phyloP scores from a whole-genome alignment of 2,888 invertebrate genomes.

The Drosophila subquinaria region DNA sequence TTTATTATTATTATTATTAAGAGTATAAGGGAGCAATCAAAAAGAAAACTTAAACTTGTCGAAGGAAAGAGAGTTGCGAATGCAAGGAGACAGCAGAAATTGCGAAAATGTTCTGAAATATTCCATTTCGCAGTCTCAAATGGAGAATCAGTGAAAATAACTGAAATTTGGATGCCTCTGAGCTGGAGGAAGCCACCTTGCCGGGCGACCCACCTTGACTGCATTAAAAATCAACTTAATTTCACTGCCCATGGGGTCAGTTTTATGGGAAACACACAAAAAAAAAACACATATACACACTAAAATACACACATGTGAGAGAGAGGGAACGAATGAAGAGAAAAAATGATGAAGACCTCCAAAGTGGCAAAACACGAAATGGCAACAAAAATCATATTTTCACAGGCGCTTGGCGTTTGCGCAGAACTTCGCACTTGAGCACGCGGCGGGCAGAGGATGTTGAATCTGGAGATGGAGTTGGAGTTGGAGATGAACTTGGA shows the following conservation, averaged over 20 bases:
- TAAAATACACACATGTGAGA: conserved; percentile 10
- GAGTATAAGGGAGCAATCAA: background rate
- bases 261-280: conserved; percentile 72
- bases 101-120: background rate
- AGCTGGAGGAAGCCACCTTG: conserved; percentile 54
- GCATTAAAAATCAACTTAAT: conserved; percentile 82
- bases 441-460: conserved; percentile 45
- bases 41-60: background rate
- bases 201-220: conserved; percentile 71
- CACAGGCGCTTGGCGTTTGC: conserved; percentile 82
- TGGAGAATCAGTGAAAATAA: conserved; percentile 22
- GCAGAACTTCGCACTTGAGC: conserved; percentile 82
- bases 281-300: conserved; percentile 38
- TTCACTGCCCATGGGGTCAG: conserved; percentile 83
- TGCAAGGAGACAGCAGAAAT: background rate
- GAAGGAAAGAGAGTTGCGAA: background rate
- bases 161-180: conserved; percentile 26
- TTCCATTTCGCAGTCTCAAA: background rate
- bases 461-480: conserved; percentile 5
- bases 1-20: background rate
- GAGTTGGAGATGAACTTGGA: background rate
- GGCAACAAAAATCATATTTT: conserved; percentile 83
- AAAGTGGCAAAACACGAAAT: conserved; percentile 82
- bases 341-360: conserved; percentile 79
- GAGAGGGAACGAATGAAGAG: conserved; percentile 4